Evolutionary conservation across 2,113 vertebrate genomes (phyloP).

Genomic region (Spilogale gracilis): DNA sequence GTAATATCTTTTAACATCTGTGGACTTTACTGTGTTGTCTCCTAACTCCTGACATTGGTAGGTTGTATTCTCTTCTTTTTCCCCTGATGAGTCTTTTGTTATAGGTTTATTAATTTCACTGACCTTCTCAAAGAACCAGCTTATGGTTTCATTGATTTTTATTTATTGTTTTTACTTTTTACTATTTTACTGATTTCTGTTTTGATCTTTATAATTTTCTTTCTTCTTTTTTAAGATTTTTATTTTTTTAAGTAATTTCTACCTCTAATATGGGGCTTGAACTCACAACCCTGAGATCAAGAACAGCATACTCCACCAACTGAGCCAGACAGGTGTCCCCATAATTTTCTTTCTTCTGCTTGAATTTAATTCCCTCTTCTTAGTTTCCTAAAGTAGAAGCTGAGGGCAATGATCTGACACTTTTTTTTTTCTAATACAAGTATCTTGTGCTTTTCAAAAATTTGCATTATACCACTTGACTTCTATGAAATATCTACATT

Average conservation of each 20-base stretch:
- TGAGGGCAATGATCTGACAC: neutral
- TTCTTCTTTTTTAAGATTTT: neutral
- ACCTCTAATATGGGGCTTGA: neutral
- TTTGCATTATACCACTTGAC: neutral
- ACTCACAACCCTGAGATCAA: neutral
- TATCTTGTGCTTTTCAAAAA: neutral
- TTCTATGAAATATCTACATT: neutral
- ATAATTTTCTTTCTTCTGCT: neutral
- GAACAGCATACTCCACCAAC: neutral
- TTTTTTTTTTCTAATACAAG: neutral
- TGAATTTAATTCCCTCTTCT: neutral
- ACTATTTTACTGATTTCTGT: neutral
- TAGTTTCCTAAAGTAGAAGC: conserved; percentile 9
- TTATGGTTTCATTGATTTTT: neutral
- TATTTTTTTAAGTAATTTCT: neutral
- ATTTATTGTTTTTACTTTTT: neutral
- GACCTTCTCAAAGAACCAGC: neutral
- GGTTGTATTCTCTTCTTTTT: neutral
- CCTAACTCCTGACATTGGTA: neutral
- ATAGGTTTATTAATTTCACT: neutral
- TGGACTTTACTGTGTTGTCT: neutral
- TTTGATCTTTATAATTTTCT: conserved; percentile 3
- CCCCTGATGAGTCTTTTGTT: neutral
- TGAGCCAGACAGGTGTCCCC: neutral
- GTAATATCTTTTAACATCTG: neutral